Evolutionary conservation across 2,888 invertebrate species (phyloP), one percentile per base, ranked within the genome.

Genomic region (Dimorphilus gyrociliatus): DNA sequence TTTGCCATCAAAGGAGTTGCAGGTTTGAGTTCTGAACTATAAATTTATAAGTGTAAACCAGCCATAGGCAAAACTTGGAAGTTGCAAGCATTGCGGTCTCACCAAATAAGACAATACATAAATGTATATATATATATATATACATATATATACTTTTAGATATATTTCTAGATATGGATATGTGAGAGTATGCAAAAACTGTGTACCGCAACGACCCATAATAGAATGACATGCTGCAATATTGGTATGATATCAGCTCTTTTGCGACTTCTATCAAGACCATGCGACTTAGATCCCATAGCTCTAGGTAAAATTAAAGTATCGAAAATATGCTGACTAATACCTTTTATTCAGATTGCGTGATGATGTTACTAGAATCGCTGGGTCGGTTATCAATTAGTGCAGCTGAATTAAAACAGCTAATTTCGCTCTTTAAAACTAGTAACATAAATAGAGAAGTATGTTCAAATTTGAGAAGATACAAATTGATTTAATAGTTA

Each of bases 301-400:
- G 66, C 69, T 33, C 45, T 55, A 19, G 46, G 54, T 55, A 38
- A 42, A 50, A 8, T 8, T 12, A 12, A 7, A 8, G 12, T 25
- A 8, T 25, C 14, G n/a, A 14, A 7, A 12, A 12, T 7, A 12
- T 8, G 25, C 7, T 25, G n/a, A 7, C 8, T 12, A 25, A 25
- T 15, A 8, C 18, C 18, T 23, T 31, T 33, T 3, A 44, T 40
- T 53, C 61, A 41, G 65, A 65, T 37, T 66, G 69, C 46, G 51
- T 72, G 27, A 65, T 73, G 23, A 66, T 65, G 44, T 47, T 72
- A 17, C 54, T 72, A 25, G 71, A 72, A 51, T 63, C 63, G 33
- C 54, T 73, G 6, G 70, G 70, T 10, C 67, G 68, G 33, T 59
- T 70, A 36, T 72, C 71, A 34, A 68, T 73, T 35, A 65, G 65